A percentile compares a stretch with the other conserved stretches of the same genome.
phyloP scores from a whole-genome alignment of 2,888 invertebrate genomes.

The Thera britannica region DNA sequence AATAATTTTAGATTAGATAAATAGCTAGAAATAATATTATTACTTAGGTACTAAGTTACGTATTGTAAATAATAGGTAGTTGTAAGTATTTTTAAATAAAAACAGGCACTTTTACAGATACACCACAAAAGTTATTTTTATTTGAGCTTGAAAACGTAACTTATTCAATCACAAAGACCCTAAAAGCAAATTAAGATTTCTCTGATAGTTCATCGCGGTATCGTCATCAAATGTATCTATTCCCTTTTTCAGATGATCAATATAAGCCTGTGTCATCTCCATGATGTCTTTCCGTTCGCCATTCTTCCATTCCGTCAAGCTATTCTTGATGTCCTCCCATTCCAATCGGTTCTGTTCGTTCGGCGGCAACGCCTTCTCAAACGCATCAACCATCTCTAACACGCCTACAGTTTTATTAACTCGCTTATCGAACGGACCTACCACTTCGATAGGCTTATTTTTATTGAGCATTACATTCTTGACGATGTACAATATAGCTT shows the following conservation, averaged over 20 bases:
- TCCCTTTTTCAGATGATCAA: conserved; percentile 23
- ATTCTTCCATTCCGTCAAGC: conserved; percentile 44
- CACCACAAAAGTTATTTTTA: background rate
- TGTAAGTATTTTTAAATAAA: conserved; percentile 1
- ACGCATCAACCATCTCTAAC: conserved; percentile 49
- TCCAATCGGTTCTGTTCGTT: conserved; percentile 41
- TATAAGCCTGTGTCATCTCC: conserved; percentile 40
- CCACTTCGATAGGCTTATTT: conserved; percentile 46
- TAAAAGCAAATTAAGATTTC: conserved; percentile 29
- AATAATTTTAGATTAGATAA: background rate
- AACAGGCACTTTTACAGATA: background rate
- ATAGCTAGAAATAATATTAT: background rate
- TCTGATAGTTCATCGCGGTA: conserved; percentile 11
- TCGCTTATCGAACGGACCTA: conserved; percentile 11
- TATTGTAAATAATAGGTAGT: background rate
- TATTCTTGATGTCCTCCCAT: conserved; percentile 46
- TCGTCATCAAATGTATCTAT: conserved; percentile 21
- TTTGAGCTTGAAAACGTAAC: background rate
- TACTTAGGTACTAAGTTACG: background rate
- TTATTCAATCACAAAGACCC: background rate
- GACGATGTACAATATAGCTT: conserved; percentile 39
- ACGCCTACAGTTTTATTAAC: conserved; percentile 50
- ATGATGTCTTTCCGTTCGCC: conserved; percentile 39
- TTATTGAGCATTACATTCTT: conserved; percentile 46
- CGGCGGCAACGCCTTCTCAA: conserved; percentile 45